phyloP scores from a whole-genome alignment of 2,888 invertebrate species.

The Gymnoscelis rufifasciata region DNA sequence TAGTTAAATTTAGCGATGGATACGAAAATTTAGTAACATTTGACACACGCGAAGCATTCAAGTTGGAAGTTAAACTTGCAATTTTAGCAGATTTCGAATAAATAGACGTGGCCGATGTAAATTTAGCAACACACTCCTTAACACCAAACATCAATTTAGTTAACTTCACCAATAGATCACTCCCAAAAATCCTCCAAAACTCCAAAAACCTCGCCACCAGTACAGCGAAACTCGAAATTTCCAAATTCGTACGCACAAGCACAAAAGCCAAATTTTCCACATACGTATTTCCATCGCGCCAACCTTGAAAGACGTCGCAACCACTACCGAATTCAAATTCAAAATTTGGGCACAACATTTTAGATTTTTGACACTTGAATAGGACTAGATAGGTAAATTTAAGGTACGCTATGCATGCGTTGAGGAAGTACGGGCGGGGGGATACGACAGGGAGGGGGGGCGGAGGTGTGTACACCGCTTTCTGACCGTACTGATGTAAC shows the following conservation, averaged over 20 bases:
- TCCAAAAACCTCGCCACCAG: slow-evolving; percentile 7
- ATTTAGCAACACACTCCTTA: background rate
- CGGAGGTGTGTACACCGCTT: slow-evolving; percentile 46
- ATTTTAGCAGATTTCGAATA: background rate
- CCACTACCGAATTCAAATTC: too few species aligned
- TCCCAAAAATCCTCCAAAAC: slow-evolving; percentile 3
- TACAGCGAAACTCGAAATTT: background rate
- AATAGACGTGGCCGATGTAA: background rate
- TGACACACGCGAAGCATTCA: background rate
- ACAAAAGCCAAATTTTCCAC: slow-evolving; percentile 11
- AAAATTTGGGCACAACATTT: slow-evolving; percentile 2
- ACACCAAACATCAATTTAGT: background rate
- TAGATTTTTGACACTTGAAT: slow-evolving; percentile 15
- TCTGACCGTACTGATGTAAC: slow-evolving; percentile 68
- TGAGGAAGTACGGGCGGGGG: slow-evolving; percentile 40
- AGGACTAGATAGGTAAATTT: slow-evolving; percentile 13
- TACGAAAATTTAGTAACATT: background rate
- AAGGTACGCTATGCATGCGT: slow-evolving; percentile 15
- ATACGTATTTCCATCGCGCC: slow-evolving; percentile 6
- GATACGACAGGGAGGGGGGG: slow-evolving; percentile 30
- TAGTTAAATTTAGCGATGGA: too few species aligned
- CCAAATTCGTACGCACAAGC: background rate
- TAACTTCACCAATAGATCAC: slow-evolving; percentile 3
- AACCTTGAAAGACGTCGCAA: too few species aligned
- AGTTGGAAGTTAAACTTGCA: too few species aligned